Conservation (phyloP, 2,888 invertebrate genomes). For the Cyclophora albipunctata region DNA sequence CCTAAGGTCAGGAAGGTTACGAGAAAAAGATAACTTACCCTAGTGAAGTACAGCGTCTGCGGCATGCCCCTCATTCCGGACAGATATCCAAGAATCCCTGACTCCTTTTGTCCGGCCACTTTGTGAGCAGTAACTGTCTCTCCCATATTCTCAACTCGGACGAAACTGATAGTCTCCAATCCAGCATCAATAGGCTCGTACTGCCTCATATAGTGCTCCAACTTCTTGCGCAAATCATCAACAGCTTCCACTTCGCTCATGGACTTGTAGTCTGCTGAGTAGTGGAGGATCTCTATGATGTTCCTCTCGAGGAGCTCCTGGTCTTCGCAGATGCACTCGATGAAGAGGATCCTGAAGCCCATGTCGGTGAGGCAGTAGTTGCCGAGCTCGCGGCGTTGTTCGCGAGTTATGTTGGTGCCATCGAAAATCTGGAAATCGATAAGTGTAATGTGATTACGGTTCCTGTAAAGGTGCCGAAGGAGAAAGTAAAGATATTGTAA, state of each 20-base stretch:
- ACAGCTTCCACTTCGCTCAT: conserved; percentile 87
- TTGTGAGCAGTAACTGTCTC: conserved; percentile 82
- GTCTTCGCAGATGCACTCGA: conserved; percentile 94
- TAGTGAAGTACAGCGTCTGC: conserved; percentile 91
- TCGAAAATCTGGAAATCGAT: conserved; percentile 84
- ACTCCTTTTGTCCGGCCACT: conserved; percentile 86
- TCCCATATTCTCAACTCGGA: conserved; percentile 71
- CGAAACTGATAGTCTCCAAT: conserved; percentile 70
- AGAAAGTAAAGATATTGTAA: too few species aligned
- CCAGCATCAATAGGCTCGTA: conserved; percentile 86
- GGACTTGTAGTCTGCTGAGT: conserved; percentile 89
- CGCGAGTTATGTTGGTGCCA: conserved; percentile 91
- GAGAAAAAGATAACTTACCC: conserved; percentile 76
- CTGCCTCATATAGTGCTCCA: conserved; percentile 87
- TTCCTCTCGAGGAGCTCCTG: conserved; percentile 63
- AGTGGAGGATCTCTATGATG: conserved; percentile 84
- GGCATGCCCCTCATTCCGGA: conserved; percentile 89
- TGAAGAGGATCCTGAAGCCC: conserved; percentile 90
- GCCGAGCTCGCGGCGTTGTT: conserved; percentile 85
- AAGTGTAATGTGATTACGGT: too few species aligned
- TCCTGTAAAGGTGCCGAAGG: too few species aligned
- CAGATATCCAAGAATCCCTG: conserved; percentile 89
- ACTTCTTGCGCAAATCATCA: conserved; percentile 85
- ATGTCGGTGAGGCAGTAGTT: conserved; percentile 82
- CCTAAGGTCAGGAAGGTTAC: not conserved